Base-by-base conservation (phyloP, 2,888 invertebrate genomes). In the Caradrina kadenii region DNA sequence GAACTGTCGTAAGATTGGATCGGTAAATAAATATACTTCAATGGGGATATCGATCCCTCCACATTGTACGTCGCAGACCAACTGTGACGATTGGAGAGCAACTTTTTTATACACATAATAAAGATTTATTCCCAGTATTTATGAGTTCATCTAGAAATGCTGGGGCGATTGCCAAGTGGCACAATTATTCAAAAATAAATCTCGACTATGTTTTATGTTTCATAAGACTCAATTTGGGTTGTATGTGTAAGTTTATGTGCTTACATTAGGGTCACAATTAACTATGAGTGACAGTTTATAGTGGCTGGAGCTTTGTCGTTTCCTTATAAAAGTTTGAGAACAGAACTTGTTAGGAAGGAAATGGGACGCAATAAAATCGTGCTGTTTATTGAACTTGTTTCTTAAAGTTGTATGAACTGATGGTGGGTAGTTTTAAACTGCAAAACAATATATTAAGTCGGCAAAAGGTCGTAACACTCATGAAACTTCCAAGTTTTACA, bases 221-320 rank as follows among this genome's bases (percentile, higher is more conserved):
- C 22, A 71, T 65, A 85, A 62, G 65, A 68, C 65, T 64, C 62
- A 67, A 61, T 78, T 79, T 76, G 35, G 26, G 13, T 65, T 65
- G 71, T 56, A 22, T 64, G 60, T 52, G 26, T 19, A 54, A 68
- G 58, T 68, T 73, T 76, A 67, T 81, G 69, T 79, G 64, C 76
- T 80, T 80, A 78, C 74, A 81, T 83, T 81, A 79, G 73, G 70
- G 79, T 81, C 86, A 80, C 85, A 87, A 88, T 89, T 87, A 87
- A 89, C 74, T 81, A 83, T 84, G 86, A 89, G 83, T 87, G 89
- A 88, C 88, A 89, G 81, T 88, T 78, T 86, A 88, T 87, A 86
- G 78, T 82, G 82, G 79, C 79, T 79, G 80, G 76, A 82, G 82
- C 76, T 85, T 84, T 81, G 86, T 83, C 79, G 82, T 85, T 88